phyloP scores from a whole-genome alignment of 2,113 vertebrate species.

The Mellivora capensis region DNA sequence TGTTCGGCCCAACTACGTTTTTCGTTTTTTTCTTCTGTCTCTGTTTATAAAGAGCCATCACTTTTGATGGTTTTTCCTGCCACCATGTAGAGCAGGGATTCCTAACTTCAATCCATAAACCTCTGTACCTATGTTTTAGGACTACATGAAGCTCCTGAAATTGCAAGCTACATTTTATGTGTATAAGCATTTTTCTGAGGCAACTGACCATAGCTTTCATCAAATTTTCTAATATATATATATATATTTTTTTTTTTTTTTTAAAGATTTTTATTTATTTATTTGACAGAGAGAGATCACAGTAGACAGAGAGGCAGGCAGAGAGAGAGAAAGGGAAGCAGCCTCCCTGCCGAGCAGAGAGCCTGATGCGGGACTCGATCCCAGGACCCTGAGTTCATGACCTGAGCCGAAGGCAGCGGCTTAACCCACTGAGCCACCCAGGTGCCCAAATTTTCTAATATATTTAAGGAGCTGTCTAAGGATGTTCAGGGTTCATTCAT shows the following conservation, averaged over 20 bases:
- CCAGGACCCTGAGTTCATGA: no score
- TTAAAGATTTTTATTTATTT: no score
- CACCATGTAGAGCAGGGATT: background rate
- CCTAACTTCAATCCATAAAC: background rate
- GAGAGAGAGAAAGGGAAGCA: no score
- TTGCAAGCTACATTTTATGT: background rate
- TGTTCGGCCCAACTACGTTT: background rate
- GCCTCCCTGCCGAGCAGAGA: no score
- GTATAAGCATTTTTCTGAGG: background rate
- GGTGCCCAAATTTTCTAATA: background rate
- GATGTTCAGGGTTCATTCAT: background rate
- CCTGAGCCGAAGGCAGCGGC: no score
- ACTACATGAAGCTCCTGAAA: background rate
- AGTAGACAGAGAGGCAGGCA: no score
- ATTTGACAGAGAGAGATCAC: no score
- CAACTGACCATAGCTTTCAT: background rate
- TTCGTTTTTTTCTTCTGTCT: background rate
- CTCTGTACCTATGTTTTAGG: background rate
- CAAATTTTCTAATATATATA: background rate
- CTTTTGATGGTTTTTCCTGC: background rate
- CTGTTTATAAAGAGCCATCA: background rate
- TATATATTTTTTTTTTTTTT: no score
- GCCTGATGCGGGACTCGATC: no score
- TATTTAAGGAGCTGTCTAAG: background rate
- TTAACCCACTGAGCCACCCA: no score